Base-by-base conservation (phyloP, 2,888 invertebrate species). In the Platerodrilus igneus region DNA sequence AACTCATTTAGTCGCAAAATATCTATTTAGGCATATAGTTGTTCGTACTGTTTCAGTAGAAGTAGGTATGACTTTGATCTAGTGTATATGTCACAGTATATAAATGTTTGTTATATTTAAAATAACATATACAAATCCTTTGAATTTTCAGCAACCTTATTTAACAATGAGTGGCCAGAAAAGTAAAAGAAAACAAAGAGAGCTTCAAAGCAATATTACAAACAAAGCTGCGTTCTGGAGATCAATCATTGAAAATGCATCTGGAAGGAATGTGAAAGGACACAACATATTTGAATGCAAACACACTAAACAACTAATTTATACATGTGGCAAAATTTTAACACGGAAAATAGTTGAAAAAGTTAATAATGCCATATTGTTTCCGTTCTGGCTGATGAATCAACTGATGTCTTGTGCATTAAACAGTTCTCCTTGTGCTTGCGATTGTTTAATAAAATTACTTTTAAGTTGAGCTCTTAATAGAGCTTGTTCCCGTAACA, bases 141-240 rank as follows among this genome's bases (percentile, higher is more conserved):
- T 26, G 14, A 26, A 26, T 13, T 26, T 26, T 26, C 26, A 26
- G 26, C 4, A 26, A 26, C 10, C 14, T 26, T 14, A 26, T 26
- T 26, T 14, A 26, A 26, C 10, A 13, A 10, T 26, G 26, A 26
- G 26, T 26, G 26, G 26, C 14, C 13, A 14, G 13, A 25, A 14
- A 25, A 25, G 3, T 14, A 25, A 5, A 6, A 25, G 25, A 4
- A 11, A 25, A 25, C 25, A 14, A 25, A 25, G 25, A 14, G 13
- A 25, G 13, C 9, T 25, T 25, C 13, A 9, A 14, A 25, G 11
- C 3, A 7, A 10, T 25, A 6, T 11, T 25, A 10, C 10, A 8
- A 25, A 6, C 3, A 5, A 25, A 25, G 8, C 9, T 25, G 13
- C 9, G 11, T 10, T 25, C 25, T 25, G 25, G 25, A 25, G 25